A percentile compares a stretch with the other conserved stretches of the same genome.
Conservation (phyloP, 2,113 vertebrate genomes). For the Nesoenas mayeri region DNA sequence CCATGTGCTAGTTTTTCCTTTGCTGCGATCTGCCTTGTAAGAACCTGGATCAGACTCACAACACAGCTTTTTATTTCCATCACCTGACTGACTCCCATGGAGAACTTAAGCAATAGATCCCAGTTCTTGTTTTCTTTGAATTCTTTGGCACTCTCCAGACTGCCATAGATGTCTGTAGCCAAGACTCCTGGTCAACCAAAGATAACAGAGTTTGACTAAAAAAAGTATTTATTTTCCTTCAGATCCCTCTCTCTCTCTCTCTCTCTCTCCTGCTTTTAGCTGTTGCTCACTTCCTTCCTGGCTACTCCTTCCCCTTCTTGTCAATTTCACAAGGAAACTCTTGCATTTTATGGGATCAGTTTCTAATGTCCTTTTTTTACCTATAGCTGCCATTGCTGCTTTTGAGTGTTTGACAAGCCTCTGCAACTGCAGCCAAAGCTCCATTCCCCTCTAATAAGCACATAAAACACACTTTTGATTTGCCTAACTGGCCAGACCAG, state of each 20-base stretch:
- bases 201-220: constrained; percentile 40
- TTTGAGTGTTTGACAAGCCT: neutral
- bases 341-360: neutral
- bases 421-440: neutral
- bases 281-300: constrained; percentile 19
- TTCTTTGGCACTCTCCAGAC: constrained; percentile 32
- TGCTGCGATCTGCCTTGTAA: neutral
- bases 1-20: constrained; percentile 23
- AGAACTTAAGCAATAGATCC: constrained; percentile 41
- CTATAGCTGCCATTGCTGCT: neutral
- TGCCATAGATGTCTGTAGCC: neutral
- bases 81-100: constrained; percentile 49
- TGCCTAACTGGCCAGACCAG: neutral
- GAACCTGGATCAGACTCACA: constrained; percentile 17
- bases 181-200: constrained; percentile 42
- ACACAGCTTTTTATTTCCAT: constrained; percentile 44
- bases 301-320: neutral
- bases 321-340: neutral
- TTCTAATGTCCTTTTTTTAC: neutral
- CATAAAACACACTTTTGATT: neutral
- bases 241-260: neutral
- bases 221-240: neutral
- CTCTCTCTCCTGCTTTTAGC: neutral
- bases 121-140: constrained; percentile 53
- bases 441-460: neutral